Evolutionary conservation across 2,888 invertebrate species (phyloP).

Genomic region (Cheilosia impressa): DNA sequence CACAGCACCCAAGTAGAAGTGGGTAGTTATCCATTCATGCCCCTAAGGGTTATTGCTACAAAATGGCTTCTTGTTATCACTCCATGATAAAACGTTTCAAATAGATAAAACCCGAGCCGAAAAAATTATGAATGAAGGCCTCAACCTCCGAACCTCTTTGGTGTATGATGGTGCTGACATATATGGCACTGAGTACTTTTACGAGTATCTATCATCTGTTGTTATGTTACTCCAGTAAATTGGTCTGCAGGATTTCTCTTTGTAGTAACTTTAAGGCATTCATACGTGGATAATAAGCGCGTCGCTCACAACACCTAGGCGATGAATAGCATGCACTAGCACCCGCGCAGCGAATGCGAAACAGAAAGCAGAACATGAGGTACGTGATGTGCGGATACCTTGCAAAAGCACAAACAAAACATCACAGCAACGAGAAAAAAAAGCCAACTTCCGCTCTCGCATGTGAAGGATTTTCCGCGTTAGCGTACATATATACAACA

Average conservation of each 20-base stretch:
- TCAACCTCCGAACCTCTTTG: slow-evolving; percentile 4
- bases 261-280: slow-evolving; percentile 59
- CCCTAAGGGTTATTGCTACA: slow-evolving; percentile 68
- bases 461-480: slow-evolving; percentile 69
- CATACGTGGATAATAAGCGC: slow-evolving; percentile 59
- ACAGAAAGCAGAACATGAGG: slow-evolving; percentile 31
- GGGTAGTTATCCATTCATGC: slow-evolving; percentile 65
- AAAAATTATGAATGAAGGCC: slow-evolving; percentile 35
- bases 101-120: slow-evolving; percentile 51
- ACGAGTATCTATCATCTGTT: slow-evolving; percentile 36
- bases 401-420: slow-evolving; percentile 21
- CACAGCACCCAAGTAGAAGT: slow-evolving; percentile 49
- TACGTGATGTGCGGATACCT: slow-evolving; percentile 45
- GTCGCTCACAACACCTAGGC: slow-evolving; percentile 51
- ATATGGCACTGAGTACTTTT: background rate
- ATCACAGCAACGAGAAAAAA: slow-evolving; percentile 27
- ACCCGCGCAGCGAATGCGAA: slow-evolving; percentile 44
- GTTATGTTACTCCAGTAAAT: slow-evolving; percentile 52
- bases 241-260: slow-evolving; percentile 62
- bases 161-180: too few relatives aligned
- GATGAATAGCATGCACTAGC: slow-evolving; percentile 56
- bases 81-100: slow-evolving; percentile 69
- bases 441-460: slow-evolving; percentile 65
- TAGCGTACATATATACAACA: slow-evolving; percentile 46
- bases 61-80: slow-evolving; percentile 74